Conservation (phyloP, 2,113 vertebrate species). For the Peromyscus leucopus region DNA sequence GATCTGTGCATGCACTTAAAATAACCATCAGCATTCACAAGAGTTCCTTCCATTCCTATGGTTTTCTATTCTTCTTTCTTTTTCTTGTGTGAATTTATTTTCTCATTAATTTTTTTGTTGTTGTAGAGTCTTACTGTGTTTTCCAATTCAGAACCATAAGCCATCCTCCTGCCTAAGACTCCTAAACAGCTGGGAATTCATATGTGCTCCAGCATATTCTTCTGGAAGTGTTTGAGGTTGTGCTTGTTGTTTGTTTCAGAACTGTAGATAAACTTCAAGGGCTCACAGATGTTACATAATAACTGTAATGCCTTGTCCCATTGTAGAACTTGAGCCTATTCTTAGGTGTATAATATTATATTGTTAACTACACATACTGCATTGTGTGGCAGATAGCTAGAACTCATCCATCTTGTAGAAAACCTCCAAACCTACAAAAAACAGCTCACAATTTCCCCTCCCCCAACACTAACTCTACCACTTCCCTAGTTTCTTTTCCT, state of each 20-base stretch:
- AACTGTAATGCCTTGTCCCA: not conserved
- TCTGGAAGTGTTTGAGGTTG: not conserved
- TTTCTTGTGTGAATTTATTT: not conserved
- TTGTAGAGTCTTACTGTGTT: not conserved
- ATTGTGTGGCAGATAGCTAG: not conserved
- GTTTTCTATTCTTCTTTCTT: not conserved
- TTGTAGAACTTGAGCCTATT: not conserved
- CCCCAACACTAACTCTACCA: rapidly evolving
- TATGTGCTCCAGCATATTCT: not conserved
- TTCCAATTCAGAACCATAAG: not conserved
- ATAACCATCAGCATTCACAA: not conserved
- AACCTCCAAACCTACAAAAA: not conserved
- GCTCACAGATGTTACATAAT: not conserved
- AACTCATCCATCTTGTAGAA: not conserved
- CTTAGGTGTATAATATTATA: not conserved
- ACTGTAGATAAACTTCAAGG: not conserved
- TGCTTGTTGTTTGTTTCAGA: not conserved
- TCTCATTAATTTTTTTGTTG: not conserved
- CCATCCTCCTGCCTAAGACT: not conserved
- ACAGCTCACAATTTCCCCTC: not conserved
- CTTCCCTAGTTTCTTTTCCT: not conserved
- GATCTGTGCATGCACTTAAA: not conserved
- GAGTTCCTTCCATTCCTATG: not conserved
- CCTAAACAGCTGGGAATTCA: not conserved
- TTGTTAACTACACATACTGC: not conserved